These are phyloP conservation scores for Spodoptera littoralis DNA, from an alignment of 2,888 invertebrate species.

Conservation along the genomic window DNA sequence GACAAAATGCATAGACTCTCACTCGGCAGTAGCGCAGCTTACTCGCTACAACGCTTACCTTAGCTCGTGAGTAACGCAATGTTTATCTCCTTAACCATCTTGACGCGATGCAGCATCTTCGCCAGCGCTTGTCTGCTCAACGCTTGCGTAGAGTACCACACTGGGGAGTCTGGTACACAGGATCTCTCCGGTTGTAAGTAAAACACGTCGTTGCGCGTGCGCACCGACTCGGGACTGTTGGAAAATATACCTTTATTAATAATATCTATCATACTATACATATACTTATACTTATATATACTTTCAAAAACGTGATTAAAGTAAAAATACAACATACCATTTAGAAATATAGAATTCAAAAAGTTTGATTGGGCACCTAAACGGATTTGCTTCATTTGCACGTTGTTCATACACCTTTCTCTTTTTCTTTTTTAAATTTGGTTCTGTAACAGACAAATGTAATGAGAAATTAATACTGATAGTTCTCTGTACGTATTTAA, in stretches of 20 bases:
- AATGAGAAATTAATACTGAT: too few species aligned
- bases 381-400: slow-evolving; percentile 97
- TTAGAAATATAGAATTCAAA: slow-evolving; percentile 99
- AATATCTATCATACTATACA: too few species aligned
- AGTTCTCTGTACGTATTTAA: too few species aligned
- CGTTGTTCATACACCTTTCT: slow-evolving; percentile 94
- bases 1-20: background rate
- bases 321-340: slow-evolving; percentile 90
- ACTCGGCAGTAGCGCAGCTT: background rate
- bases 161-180: slow-evolving; percentile 98
- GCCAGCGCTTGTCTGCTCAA: slow-evolving; percentile 94
- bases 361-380: slow-evolving; percentile 97
- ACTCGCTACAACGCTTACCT: slow-evolving; percentile 65
- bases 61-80: slow-evolving; percentile 93
- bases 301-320: slow-evolving; percentile 16
- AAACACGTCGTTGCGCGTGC: slow-evolving; percentile 97
- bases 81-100: slow-evolving; percentile 97
- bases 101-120: slow-evolving; percentile 97
- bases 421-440: slow-evolving; percentile 94
- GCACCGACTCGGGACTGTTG: slow-evolving; percentile 96
- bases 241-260: slow-evolving; percentile 16
- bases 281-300: slow-evolving; percentile 14
- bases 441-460: slow-evolving; percentile 87
- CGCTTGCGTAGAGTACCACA: slow-evolving; percentile 98
- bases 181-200: slow-evolving; percentile 97